phyloP scores from a whole-genome alignment of 2,113 vertebrate species.

The Amphiprion ocellaris region DNA sequence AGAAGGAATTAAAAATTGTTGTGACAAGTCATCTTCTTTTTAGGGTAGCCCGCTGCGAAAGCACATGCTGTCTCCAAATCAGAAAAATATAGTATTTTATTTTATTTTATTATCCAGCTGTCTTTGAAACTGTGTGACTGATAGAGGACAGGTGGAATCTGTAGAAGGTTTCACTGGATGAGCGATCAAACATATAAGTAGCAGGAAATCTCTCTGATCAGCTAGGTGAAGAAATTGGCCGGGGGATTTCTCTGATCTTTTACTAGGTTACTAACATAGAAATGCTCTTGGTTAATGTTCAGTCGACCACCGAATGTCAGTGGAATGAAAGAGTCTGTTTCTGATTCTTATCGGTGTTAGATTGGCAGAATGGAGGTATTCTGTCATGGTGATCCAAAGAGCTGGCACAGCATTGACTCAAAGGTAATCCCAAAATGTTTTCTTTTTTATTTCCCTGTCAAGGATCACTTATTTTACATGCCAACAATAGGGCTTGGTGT shows the following conservation, averaged over 20 bases:
- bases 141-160: conserved; percentile 14
- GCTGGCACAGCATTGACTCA: conserved; percentile 8
- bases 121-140: conserved; percentile 18
- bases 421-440: background rate
- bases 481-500: no score
- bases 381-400: conserved; percentile 19
- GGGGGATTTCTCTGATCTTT: conserved; percentile 11
- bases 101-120: conserved; percentile 30
- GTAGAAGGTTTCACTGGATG: conserved; percentile 9
- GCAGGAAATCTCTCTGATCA: conserved; percentile 16
- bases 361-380: conserved; percentile 12
- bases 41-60: background rate
- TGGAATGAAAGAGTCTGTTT: conserved; percentile 2
- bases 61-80: conserved; percentile 1
- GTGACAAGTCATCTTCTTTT: conserved; percentile 17
- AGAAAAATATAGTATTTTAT: background rate
- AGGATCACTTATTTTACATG: background rate
- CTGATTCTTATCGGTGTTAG: background rate
- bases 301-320: conserved; percentile 21
- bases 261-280: background rate
- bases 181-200: conserved; percentile 27
- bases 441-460: background rate
- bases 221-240: background rate
- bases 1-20: background rate
- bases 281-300: conserved; percentile 38